phyloP scores from a whole-genome alignment of 2,888 invertebrate genomes.

The Agapostemon virescens region DNA sequence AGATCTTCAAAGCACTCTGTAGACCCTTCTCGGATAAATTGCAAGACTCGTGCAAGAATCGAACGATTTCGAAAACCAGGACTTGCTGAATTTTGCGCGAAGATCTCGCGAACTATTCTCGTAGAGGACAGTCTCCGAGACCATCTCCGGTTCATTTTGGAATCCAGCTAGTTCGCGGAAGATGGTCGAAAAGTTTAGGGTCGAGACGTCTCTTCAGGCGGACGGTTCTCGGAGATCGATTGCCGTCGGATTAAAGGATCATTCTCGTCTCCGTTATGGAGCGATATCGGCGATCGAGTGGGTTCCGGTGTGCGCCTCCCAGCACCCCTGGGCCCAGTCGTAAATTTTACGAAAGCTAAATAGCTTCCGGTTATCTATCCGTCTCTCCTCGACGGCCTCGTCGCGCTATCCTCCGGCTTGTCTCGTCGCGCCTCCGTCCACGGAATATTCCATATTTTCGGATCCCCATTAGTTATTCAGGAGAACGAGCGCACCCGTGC shows the following conservation, averaged over 20 bases:
- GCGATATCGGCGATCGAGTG: neutral
- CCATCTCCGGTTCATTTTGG: too few relatives aligned
- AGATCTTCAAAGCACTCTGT: too few relatives aligned
- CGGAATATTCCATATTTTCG: slow-evolving; percentile 19
- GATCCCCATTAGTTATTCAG: slow-evolving; percentile 15
- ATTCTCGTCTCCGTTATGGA: neutral
- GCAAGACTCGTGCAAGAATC: too few relatives aligned
- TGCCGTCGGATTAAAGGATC: slow-evolving; percentile 2
- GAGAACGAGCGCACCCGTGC: neutral
- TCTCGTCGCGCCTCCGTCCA: neutral
- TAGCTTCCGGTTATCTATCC: slow-evolving; percentile 15
- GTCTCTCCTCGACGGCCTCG: neutral
- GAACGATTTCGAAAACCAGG: too few relatives aligned
- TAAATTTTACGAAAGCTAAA: slow-evolving; percentile 11
- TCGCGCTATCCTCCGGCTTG: neutral
- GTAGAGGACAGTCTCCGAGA: too few relatives aligned
- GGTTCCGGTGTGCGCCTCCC: too few relatives aligned
- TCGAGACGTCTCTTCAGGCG: neutral
- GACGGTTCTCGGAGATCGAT: neutral
- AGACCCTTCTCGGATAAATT: too few relatives aligned
- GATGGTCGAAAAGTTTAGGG: neutral
- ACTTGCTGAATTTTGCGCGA: too few relatives aligned
- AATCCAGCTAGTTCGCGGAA: neutral
- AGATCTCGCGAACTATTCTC: too few relatives aligned
- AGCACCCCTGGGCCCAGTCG: neutral